Evolutionary conservation across 2,797 vertebrate species (phyloP).

Genomic region (Mormyrops attenuatus): DNA sequence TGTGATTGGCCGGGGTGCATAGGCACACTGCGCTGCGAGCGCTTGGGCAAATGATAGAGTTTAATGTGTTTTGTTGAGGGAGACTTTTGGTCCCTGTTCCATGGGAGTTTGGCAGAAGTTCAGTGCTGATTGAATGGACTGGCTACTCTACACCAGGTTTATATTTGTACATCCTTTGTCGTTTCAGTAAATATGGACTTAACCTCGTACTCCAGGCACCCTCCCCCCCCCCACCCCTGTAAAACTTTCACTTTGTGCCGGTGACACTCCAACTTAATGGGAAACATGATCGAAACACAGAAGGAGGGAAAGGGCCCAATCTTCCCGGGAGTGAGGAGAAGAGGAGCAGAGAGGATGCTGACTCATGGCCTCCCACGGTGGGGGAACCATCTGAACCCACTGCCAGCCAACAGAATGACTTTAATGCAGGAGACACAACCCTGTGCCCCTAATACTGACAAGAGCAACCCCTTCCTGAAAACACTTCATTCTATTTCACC

Average conservation of each 20-base stretch:
- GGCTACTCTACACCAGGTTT: not conserved
- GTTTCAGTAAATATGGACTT: not conserved
- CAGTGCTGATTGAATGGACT: not conserved
- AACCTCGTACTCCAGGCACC: not conserved
- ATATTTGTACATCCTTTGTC: not conserved
- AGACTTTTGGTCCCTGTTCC: not conserved
- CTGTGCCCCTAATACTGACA: not conserved
- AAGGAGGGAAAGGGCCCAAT: not conserved
- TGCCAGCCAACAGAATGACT: not conserved
- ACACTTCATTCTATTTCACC: not conserved
- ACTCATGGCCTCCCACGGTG: not conserved
- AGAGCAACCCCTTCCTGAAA: not conserved
- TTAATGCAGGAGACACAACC: not conserved
- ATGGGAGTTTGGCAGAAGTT: not conserved
- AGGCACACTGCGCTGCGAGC: not conserved
- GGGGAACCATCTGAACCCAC: not conserved
- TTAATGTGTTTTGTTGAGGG: not conserved
- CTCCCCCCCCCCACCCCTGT: not conserved
- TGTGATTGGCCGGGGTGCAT: not conserved
- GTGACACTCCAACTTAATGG: not conserved
- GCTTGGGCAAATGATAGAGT: not conserved
- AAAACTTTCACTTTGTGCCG: not conserved
- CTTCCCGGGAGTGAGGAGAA: not conserved
- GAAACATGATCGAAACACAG: not conserved
- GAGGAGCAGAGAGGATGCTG: not conserved